Evolutionary conservation across 2,113 vertebrate genomes (phyloP).

Genomic region (Dromas ardeola): DNA sequence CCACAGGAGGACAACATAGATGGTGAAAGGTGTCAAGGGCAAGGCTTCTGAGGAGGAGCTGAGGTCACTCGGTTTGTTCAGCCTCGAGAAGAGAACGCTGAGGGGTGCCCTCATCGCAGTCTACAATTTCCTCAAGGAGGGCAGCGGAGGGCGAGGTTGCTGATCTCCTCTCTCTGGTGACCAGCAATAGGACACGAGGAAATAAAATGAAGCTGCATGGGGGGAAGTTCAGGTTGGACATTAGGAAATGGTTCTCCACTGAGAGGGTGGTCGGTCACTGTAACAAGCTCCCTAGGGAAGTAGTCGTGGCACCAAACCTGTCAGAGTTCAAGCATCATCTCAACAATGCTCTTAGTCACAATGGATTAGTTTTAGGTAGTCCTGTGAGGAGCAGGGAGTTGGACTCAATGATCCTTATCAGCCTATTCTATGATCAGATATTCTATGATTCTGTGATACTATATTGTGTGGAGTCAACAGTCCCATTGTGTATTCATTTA

Average conservation of each 20-base stretch:
- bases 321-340: neutral
- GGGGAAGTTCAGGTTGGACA: neutral
- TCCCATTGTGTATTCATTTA: neutral
- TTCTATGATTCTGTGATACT: neutral
- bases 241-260: neutral
- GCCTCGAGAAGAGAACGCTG: neutral
- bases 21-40: neutral
- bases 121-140: neutral
- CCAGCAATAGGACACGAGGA: rapidly evolving
- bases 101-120: neutral
- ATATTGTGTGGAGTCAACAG: neutral
- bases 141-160: rapidly evolving
- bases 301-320: neutral
- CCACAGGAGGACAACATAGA: neutral
- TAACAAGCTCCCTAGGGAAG: neutral
- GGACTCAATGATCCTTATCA: neutral
- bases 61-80: neutral
- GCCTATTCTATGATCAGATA: neutral
- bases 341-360: neutral
- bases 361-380: neutral
- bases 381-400: neutral
- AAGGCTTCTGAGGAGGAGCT: rapidly evolving
- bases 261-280: neutral
- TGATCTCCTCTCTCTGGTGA: neutral
- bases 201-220: neutral